Percentiles rank a stretch among this genome's conserved stretches.
Evolutionary conservation across 1,140 invertebrate species (phyloP).

Genomic region (Episyrphus balteatus): DNA sequence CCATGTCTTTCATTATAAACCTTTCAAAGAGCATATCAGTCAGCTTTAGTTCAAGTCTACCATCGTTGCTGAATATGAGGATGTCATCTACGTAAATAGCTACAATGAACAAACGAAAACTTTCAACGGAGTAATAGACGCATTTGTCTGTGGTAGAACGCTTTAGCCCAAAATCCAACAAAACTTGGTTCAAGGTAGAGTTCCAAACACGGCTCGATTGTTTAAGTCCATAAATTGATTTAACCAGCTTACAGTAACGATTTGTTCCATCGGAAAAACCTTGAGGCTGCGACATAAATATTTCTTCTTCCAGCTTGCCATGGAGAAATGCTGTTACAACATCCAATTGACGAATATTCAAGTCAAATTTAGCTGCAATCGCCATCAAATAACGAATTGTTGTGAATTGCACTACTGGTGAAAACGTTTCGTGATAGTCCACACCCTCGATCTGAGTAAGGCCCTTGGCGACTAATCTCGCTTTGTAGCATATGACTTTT

Average conservation of each 20-base stretch:
- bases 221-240: conserved; percentile 36
- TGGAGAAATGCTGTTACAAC: conserved; percentile 36
- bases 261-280: conserved; percentile 17
- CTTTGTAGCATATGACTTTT: conserved; percentile 27
- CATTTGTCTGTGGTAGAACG: conserved; percentile 19
- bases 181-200: neutral
- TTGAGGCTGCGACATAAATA: conserved; percentile 32
- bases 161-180: conserved; percentile 7
- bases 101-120: neutral
- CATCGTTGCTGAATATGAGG: conserved; percentile 8
- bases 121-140: conserved; percentile 13
- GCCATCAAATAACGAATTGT: too few relatives aligned
- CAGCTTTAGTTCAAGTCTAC: conserved; percentile 8
- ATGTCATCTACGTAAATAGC: conserved; percentile 16
- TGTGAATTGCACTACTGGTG: conserved; percentile 10
- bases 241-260: conserved; percentile 28
- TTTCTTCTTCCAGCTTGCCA: conserved; percentile 31
- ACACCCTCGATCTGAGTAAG: conserved; percentile 20
- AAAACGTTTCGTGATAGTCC: conserved; percentile 30
- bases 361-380: neutral
- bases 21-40: conserved; percentile 7
- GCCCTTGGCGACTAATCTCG: conserved; percentile 31
- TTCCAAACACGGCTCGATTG: conserved; percentile 29
- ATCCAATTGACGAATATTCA: conserved; percentile 7
- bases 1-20: conserved; percentile 20